Conservation (phyloP, 2,113 vertebrate genomes). For the Candoia aspera region DNA sequence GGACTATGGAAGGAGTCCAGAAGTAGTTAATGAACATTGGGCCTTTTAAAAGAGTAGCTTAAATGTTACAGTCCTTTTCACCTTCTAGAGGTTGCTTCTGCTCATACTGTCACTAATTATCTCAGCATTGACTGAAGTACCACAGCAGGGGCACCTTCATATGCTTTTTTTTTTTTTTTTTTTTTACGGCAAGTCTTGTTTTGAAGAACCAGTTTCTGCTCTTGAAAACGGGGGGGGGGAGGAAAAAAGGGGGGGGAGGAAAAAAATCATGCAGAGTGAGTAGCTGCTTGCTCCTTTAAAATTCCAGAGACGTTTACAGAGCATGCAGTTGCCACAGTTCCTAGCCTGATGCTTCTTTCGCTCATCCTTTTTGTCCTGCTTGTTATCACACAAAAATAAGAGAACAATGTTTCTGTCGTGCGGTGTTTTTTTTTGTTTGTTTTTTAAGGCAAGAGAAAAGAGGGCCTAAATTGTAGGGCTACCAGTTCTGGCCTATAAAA, state of each 20-base stretch:
- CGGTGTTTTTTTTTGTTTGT: background rate
- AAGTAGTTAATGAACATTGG: background rate
- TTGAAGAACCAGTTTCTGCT: background rate
- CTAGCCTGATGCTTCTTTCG: background rate
- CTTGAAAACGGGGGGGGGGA: background rate
- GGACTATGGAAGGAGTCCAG: background rate
- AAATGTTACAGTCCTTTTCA: constrained; percentile 32
- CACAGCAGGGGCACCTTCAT: constrained; percentile 21
- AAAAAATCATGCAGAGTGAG: background rate
- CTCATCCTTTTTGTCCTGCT: background rate
- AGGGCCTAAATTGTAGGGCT: background rate
- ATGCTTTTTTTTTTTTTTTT: constrained; percentile 2
- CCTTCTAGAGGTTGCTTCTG: constrained; percentile 21
- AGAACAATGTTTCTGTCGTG: background rate
- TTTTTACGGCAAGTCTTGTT: constrained; percentile 26
- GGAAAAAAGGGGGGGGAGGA: too few species aligned
- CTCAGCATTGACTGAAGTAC: constrained; percentile 24
- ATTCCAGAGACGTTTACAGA: background rate
- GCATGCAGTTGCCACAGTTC: background rate
- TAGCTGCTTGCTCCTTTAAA: background rate
- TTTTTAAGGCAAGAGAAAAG: background rate
- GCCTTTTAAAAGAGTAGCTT: background rate
- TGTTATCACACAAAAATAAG: background rate
- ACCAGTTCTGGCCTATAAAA: background rate
- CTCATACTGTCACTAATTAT: constrained; percentile 46